A percentile compares a stretch with the other conserved stretches of the same genome.
Evolutionary conservation across 2,113 vertebrate genomes (phyloP).

Genomic region (Meles meles): DNA sequence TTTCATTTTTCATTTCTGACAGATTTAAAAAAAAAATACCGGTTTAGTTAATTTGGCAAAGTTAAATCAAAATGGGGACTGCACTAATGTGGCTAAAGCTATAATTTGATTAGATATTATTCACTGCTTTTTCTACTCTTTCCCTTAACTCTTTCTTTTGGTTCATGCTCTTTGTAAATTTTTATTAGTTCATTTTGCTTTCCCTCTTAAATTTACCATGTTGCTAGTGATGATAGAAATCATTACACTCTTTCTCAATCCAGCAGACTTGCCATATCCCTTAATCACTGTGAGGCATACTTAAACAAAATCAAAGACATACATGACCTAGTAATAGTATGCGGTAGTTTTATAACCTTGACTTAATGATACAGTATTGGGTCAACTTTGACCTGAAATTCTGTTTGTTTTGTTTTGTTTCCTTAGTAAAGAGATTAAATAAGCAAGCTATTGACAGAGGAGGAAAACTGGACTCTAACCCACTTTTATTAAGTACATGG

Average conservation of each 20-base stretch:
- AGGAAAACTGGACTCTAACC: constrained; percentile 30
- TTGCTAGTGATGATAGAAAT: neutral
- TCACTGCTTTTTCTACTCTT: neutral
- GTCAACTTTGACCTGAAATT: neutral
- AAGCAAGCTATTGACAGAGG: neutral
- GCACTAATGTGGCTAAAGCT: neutral
- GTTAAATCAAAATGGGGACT: neutral
- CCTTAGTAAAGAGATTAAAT: neutral
- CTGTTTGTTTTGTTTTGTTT: neutral
- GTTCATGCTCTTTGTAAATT: neutral
- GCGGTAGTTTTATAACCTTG: neutral
- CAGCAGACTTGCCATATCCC: neutral
- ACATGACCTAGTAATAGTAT: neutral
- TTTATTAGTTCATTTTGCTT: neutral
- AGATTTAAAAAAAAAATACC: neutral
- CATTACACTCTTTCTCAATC: neutral
- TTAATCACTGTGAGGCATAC: neutral
- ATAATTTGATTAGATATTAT: neutral
- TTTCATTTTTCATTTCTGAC: constrained; percentile 10
- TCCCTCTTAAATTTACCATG: neutral
- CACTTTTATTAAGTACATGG: constrained; percentile 44
- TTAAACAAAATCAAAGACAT: neutral
- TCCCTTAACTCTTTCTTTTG: neutral
- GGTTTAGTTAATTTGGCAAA: neutral
- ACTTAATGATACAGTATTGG: neutral